Percentiles rank a stretch among this genome's conserved stretches.
These are phyloP conservation scores for Prietella phreatophila DNA, from an alignment of 2,113 vertebrate genomes.

Conservation along the genomic window DNA sequence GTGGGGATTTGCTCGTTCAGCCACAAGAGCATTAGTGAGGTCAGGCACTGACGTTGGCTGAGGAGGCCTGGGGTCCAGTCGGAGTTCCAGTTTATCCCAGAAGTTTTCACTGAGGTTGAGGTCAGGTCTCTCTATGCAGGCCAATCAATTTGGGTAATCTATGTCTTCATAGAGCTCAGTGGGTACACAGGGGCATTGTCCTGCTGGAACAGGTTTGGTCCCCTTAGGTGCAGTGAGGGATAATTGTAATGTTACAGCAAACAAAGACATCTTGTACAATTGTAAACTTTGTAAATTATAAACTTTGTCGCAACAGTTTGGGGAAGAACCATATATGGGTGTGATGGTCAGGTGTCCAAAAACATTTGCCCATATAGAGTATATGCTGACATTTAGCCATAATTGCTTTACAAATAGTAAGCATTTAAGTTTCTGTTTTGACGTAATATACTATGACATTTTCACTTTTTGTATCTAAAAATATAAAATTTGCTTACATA, in stretches of 20 bases:
- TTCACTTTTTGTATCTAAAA: not conserved
- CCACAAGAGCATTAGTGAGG: not conserved
- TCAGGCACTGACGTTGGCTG: not conserved
- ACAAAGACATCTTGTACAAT: not conserved
- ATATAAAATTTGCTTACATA: not conserved
- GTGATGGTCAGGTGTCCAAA: not conserved
- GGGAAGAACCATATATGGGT: not conserved
- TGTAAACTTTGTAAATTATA: too few relatives aligned
- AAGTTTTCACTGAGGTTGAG: not conserved
- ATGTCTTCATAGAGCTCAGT: not conserved
- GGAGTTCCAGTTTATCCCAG: not conserved
- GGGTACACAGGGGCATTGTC: not conserved
- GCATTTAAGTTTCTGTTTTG: not conserved
- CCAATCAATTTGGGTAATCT: not conserved
- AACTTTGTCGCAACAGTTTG: not conserved
- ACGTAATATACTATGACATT: not conserved
- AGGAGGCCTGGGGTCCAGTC: not conserved
- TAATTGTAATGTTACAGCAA: not conserved
- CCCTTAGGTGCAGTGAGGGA: not conserved
- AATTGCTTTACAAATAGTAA: not conserved
- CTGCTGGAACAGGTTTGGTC: not conserved
- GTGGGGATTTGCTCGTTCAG: not conserved
- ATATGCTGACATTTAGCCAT: not conserved
- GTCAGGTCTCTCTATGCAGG: not conserved
- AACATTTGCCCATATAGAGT: not conserved